Evolutionary conservation across 1,140 invertebrate species (phyloP).

Genomic region (Chlorops oryzae): DNA sequence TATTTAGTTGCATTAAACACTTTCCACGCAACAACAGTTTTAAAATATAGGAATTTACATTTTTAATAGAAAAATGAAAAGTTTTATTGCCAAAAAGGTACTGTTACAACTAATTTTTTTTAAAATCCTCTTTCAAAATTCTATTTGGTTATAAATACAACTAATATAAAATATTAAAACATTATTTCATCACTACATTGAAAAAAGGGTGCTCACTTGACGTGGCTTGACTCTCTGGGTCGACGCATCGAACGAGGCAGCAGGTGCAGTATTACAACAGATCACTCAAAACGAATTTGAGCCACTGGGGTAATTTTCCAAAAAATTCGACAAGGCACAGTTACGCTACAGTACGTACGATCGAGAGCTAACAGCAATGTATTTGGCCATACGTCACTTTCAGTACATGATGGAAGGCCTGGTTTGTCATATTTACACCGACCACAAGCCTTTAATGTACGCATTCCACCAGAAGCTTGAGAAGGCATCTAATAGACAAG

Average conservation of each 20-base stretch:
- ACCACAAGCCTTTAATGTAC: conserved; percentile 46
- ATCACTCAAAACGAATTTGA: not conserved
- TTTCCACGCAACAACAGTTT: too few species aligned
- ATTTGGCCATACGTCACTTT: conserved; percentile 21
- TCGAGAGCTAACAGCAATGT: conserved; percentile 35
- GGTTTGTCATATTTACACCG: conserved; percentile 36
- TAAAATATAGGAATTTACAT: too few species aligned
- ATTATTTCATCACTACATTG: too few species aligned
- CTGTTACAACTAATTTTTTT: too few species aligned
- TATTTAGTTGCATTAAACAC: too few species aligned
- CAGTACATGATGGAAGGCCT: conserved; percentile 39
- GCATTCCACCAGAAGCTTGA: conserved; percentile 31
- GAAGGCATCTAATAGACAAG: conserved; percentile 29
- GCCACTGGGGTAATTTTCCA: not conserved
- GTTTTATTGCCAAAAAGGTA: too few species aligned
- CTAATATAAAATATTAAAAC: too few species aligned
- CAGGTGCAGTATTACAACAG: conserved; percentile 30
- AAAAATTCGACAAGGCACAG: conserved; percentile 1
- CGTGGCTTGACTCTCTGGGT: conserved; percentile 12
- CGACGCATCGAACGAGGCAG: conserved; percentile 26
- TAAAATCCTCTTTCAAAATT: too few species aligned
- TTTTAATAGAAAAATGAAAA: too few species aligned
- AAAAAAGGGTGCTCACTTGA: too few species aligned
- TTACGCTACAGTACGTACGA: conserved; percentile 28
- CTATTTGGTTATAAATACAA: too few species aligned